Percentiles rank a stretch among this genome's conserved stretches.
Conservation (phyloP, 2,797 vertebrate species). For the Anableps anableps region DNA sequence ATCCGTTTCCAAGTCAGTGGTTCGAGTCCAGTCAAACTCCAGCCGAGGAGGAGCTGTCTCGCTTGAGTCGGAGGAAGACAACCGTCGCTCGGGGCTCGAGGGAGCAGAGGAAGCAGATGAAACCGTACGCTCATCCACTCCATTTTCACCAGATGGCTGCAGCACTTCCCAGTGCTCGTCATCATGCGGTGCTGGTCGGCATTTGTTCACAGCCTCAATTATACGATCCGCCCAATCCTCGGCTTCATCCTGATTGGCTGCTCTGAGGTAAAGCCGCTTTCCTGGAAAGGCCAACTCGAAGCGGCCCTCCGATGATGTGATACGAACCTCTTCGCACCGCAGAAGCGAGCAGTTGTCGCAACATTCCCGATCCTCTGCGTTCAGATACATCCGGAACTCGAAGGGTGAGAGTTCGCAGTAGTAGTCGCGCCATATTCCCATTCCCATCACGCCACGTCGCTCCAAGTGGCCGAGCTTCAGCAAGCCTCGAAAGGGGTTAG, state of each 20-base stretch:
- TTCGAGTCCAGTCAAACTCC: conserved; percentile 80
- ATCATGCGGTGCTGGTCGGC: conserved; percentile 76
- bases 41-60: conserved; percentile 25
- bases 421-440: conserved; percentile 92
- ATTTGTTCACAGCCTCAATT: conserved; percentile 87
- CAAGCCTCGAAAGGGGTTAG: conserved; percentile 93
- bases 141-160: conserved; percentile 51
- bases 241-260: conserved; percentile 87
- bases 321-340: conserved; percentile 86
- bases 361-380: conserved; percentile 86
- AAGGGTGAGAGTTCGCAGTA: conserved; percentile 93
- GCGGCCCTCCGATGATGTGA: conserved; percentile 83
- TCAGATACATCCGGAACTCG: conserved; percentile 88
- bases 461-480: conserved; percentile 93
- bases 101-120: conserved; percentile 47
- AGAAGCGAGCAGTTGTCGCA: conserved; percentile 89
- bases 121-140: conserved; percentile 23
- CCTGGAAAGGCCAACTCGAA: conserved; percentile 89
- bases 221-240: conserved; percentile 98
- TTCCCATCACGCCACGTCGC: conserved; percentile 84
- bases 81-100: conserved; percentile 37
- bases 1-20: conserved; percentile 82
- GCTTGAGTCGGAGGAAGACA: neutral
- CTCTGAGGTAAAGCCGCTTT: conserved; percentile 86
- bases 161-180: conserved; percentile 88